A percentile compares a stretch with the other conserved stretches of the same genome.
These are phyloP conservation scores for Pristionchus pacificus DNA, from an alignment of 1,140 invertebrate genomes.

Conservation along the genomic window DNA sequence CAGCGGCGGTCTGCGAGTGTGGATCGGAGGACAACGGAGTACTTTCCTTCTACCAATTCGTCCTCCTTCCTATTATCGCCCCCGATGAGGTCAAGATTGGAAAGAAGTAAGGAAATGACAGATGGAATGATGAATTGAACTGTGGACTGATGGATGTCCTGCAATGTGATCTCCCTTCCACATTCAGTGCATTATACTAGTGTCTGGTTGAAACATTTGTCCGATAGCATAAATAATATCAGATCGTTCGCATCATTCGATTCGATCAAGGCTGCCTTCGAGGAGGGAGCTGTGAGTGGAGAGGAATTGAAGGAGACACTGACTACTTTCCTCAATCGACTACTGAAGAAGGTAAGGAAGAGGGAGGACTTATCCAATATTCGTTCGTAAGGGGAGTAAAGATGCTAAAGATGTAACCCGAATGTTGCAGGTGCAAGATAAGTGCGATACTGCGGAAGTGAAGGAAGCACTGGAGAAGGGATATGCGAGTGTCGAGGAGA, in stretches of 20 bases:
- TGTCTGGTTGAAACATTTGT: too few relatives aligned
- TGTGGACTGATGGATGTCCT: too few relatives aligned
- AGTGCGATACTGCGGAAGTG: slow-evolving; percentile 41
- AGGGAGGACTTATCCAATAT: too few relatives aligned
- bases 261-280: slow-evolving; percentile 37
- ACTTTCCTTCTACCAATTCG: slow-evolving; percentile 88
- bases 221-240: slow-evolving; percentile 27
- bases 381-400: too few relatives aligned
- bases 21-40: slow-evolving; percentile 79
- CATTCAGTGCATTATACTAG: too few relatives aligned
- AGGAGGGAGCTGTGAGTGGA: slow-evolving; percentile 33
- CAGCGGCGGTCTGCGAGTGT: slow-evolving; percentile 73
- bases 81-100: slow-evolving; percentile 14
- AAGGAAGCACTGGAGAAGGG: slow-evolving; percentile 42
- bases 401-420: neutral
- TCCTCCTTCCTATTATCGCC: slow-evolving; percentile 75
- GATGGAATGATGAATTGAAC: neutral
- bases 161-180: too few relatives aligned
- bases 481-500: slow-evolving; percentile 24
- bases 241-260: slow-evolving; percentile 25
- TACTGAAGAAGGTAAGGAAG: slow-evolving; percentile 38
- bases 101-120: slow-evolving; percentile 7
- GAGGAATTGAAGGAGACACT: slow-evolving; percentile 39
- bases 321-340: slow-evolving; percentile 42
- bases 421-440: slow-evolving; percentile 35